phyloP scores from a whole-genome alignment of 2,797 vertebrate genomes.

The Channallabes apus region DNA sequence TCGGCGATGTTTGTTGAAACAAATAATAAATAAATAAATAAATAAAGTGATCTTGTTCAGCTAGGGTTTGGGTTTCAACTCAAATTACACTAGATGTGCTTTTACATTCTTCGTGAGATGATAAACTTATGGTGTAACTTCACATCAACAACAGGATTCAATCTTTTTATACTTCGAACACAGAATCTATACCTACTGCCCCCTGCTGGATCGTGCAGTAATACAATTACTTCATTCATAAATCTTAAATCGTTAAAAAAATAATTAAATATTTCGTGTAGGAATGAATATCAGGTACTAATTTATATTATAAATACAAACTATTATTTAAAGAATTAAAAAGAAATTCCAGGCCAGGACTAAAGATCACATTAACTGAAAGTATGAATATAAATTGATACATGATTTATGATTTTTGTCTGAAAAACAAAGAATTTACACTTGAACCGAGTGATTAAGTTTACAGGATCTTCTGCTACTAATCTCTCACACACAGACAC shows the following conservation, averaged over 20 bases:
- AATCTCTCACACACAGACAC: not conserved
- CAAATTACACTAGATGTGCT: not conserved
- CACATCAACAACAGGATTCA: not conserved
- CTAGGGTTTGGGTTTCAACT: no score
- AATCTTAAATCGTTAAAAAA: not conserved
- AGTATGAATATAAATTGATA: not conserved
- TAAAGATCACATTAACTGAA: no score
- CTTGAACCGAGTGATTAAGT: not conserved
- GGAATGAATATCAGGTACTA: not conserved
- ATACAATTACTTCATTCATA: no score
- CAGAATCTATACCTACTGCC: not conserved
- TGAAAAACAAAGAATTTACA: no score
- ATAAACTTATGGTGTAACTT: not conserved
- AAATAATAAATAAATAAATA: no score
- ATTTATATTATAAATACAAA: not conserved
- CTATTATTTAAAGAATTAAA: not conserved
- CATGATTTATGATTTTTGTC: no score
- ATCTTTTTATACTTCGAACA: not conserved
- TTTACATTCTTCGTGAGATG: not conserved
- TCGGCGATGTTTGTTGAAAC: not conserved
- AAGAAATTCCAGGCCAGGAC: not conserved
- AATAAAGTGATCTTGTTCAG: no score
- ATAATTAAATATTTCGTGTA: not conserved
- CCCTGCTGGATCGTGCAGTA: not conserved
- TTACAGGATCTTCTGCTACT: not conserved